These are phyloP conservation scores for Tichodroma muraria DNA, from an alignment of 2,113 vertebrate genomes.

Conservation along the genomic window DNA sequence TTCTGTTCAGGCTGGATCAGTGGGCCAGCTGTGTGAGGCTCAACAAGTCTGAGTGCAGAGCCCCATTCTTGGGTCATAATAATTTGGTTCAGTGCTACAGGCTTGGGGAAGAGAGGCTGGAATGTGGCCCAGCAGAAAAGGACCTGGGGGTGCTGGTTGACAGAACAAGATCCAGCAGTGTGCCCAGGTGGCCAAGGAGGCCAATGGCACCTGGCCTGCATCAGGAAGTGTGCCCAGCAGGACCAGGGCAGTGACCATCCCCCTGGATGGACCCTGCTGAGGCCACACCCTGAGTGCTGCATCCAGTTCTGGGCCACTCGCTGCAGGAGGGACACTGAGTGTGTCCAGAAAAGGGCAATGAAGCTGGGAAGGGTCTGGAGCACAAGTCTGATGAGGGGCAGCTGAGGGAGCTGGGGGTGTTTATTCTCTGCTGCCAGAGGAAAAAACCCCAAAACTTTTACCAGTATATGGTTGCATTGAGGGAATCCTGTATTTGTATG, in stretches of 20 bases:
- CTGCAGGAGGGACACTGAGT: background rate
- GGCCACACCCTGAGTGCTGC: accelerated
- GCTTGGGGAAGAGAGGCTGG: background rate
- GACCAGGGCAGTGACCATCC: background rate
- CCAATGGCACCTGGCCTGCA: background rate
- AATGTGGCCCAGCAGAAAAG: background rate
- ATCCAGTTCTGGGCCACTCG: background rate
- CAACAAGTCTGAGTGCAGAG: background rate
- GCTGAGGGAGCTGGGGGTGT: background rate
- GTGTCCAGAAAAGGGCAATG: accelerated
- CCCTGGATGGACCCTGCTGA: background rate
- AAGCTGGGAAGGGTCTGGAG: background rate
- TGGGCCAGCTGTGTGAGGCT: background rate
- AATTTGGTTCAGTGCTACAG: background rate
- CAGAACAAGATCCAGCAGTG: background rate
- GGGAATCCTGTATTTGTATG: background rate
- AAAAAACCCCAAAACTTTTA: background rate
- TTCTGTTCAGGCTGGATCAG: background rate
- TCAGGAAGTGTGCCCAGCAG: background rate
- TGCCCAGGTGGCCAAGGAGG: background rate
- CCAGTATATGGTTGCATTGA: background rate
- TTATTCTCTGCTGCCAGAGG: background rate
- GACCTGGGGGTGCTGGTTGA: background rate
- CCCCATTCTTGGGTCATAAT: background rate
- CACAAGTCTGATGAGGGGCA: accelerated